Conservation (phyloP, 30 jellyfish, hydroid and myxozoan species). For the Turritopsis rubra region DNA sequence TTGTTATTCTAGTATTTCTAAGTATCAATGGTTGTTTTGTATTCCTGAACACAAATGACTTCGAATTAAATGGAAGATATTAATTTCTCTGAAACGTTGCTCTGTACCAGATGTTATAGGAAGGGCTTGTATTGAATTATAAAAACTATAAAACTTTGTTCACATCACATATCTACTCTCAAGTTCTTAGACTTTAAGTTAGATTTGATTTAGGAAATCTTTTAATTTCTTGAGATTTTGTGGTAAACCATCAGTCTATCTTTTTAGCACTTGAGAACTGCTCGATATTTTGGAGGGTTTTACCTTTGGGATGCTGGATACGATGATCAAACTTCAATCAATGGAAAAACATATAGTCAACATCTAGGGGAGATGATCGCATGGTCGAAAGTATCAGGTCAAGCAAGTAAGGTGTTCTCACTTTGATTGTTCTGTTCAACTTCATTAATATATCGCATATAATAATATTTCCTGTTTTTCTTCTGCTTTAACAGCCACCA, state of each 20-base stretch:
- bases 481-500: constrained; percentile 4
- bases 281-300: not conserved
- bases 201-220: too few relatives aligned
- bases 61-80: too few relatives aligned
- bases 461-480: not conserved
- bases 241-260: too few relatives aligned
- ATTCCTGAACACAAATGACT: too few relatives aligned
- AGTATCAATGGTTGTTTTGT: not conserved
- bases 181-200: too few relatives aligned
- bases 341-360: not conserved
- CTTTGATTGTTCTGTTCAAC: not conserved
- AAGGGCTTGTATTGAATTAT: too few relatives aligned
- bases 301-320: constrained; percentile 17
- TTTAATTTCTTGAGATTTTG: too few relatives aligned
- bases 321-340: not conserved
- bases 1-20: too few relatives aligned
- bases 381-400: not conserved
- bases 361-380: not conserved
- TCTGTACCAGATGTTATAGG: too few relatives aligned
- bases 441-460: not conserved
- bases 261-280: not conserved
- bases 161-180: too few relatives aligned
- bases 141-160: too few relatives aligned
- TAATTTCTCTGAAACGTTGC: too few relatives aligned
- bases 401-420: not conserved